Evolutionary conservation across 2,888 invertebrate genomes (phyloP).

Genomic region (Agriotes lineatus): DNA sequence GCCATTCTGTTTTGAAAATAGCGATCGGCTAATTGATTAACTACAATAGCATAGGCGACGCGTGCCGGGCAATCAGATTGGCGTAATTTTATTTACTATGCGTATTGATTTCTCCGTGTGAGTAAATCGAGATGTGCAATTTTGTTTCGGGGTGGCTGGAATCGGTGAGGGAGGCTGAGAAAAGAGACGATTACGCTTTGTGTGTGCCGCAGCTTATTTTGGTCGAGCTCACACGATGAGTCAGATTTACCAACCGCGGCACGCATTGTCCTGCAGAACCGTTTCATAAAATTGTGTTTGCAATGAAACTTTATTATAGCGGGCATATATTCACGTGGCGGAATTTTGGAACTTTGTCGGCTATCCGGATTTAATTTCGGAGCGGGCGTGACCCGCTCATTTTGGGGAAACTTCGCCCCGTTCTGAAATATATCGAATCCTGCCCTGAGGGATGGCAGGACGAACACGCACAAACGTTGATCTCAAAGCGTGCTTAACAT

Average conservation of each 20-base stretch:
- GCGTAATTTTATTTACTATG: slow-evolving; percentile 34
- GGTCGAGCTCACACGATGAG: slow-evolving; percentile 43
- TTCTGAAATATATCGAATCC: slow-evolving; percentile 15
- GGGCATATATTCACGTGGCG: background rate
- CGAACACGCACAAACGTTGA: slow-evolving; percentile 38
- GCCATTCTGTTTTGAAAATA: slow-evolving; percentile 23
- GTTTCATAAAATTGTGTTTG: slow-evolving; percentile 19
- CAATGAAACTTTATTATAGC: background rate
- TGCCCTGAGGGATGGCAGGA: slow-evolving; percentile 12
- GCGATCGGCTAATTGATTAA: slow-evolving; percentile 21
- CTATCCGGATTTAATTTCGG: background rate
- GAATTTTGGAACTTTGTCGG: background rate
- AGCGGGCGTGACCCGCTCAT: background rate
- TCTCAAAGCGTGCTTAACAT: slow-evolving; percentile 42
- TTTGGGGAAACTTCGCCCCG: slow-evolving; percentile 9
- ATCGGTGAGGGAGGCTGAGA: slow-evolving; percentile 40
- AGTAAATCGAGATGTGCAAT: slow-evolving; percentile 43
- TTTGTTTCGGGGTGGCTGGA: slow-evolving; percentile 35
- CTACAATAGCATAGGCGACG: slow-evolving; percentile 20
- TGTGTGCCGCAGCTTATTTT: slow-evolving; percentile 44
- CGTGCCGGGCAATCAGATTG: slow-evolving; percentile 30
- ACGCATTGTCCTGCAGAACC: slow-evolving; percentile 15
- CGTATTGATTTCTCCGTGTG: slow-evolving; percentile 41
- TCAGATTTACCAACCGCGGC: slow-evolving; percentile 37
- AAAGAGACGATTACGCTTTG: slow-evolving; percentile 43